A percentile compares a stretch with the other conserved stretches of the same genome.
phyloP scores from a whole-genome alignment of 2,113 vertebrate species.

The Indri indri region DNA sequence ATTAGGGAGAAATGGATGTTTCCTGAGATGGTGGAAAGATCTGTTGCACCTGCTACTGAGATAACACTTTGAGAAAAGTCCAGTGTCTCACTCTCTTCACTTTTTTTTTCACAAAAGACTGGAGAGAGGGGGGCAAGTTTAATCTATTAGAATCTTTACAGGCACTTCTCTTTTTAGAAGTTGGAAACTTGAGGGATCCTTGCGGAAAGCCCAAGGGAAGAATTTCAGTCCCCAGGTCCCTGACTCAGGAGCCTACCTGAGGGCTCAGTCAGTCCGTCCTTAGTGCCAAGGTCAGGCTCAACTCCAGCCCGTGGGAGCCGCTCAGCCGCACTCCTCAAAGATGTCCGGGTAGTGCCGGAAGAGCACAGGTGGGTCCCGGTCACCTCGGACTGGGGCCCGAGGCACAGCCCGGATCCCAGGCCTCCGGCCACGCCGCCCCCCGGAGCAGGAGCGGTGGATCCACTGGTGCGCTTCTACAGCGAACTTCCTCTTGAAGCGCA shows the following conservation, averaged over 20 bases:
- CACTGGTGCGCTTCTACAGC: slow-evolving; percentile 68
- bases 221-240: slow-evolving; percentile 17
- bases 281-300: neutral
- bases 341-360: slow-evolving; percentile 78
- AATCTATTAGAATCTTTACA: slow-evolving; percentile 64
- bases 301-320: neutral
- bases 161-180: slow-evolving; percentile 72
- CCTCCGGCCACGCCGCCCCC: slow-evolving; percentile 73
- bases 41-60: neutral
- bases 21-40: neutral
- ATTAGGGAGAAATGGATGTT: neutral
- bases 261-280: neutral
- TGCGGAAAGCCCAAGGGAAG: neutral
- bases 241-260: neutral
- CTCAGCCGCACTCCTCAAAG: slow-evolving; percentile 76
- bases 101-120: neutral
- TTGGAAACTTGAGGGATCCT: slow-evolving; percentile 50
- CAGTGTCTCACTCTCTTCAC: neutral
- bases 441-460: slow-evolving; percentile 76
- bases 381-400: slow-evolving; percentile 65
- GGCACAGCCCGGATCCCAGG: slow-evolving; percentile 77
- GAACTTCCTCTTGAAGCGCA: slow-evolving; percentile 75
- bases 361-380: slow-evolving; percentile 73
- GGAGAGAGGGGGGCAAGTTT: neutral
- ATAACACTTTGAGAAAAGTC: slow-evolving; percentile 8